phyloP scores from a whole-genome alignment of 2,797 vertebrate species.

The Rhinella marina region DNA sequence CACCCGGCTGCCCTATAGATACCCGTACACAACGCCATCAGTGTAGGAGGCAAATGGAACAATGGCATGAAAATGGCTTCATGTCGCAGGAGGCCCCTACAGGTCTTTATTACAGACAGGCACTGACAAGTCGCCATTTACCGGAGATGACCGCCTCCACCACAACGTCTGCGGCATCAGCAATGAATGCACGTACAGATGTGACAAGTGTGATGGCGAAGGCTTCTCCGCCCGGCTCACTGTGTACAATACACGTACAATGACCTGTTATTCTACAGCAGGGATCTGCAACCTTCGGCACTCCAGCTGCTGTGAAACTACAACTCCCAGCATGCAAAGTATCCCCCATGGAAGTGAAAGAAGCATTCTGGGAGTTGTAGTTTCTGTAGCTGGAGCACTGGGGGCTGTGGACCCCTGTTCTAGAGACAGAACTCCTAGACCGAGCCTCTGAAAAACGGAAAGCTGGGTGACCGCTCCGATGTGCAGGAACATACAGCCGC shows the following conservation, averaged over 20 bases:
- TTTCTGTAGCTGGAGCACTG: too few relatives aligned
- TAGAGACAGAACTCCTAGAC: too few relatives aligned
- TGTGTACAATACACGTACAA: not conserved
- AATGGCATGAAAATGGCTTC: not conserved
- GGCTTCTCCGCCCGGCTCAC: not conserved
- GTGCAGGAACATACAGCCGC: too few relatives aligned
- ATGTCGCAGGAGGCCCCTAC: not conserved
- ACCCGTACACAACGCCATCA: not conserved
- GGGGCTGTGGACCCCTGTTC: not conserved
- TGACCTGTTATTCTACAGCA: not conserved
- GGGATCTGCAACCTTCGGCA: too few relatives aligned
- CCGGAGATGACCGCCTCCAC: not conserved
- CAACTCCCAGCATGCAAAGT: too few relatives aligned
- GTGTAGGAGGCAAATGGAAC: constrained; percentile 2
- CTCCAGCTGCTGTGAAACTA: too few relatives aligned
- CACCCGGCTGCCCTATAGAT: not conserved
- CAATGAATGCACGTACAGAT: not conserved
- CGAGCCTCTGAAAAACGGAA: too few relatives aligned
- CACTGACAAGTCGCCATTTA: not conserved
- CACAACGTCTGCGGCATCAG: not conserved
- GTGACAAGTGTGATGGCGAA: not conserved
- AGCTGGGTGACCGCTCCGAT: too few relatives aligned
- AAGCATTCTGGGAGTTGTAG: too few relatives aligned
- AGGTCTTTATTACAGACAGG: not conserved
- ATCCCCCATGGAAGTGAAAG: too few relatives aligned